Evolutionary conservation across 1,140 invertebrate species (phyloP).

Genomic region (Scylla paramamosain): DNA sequence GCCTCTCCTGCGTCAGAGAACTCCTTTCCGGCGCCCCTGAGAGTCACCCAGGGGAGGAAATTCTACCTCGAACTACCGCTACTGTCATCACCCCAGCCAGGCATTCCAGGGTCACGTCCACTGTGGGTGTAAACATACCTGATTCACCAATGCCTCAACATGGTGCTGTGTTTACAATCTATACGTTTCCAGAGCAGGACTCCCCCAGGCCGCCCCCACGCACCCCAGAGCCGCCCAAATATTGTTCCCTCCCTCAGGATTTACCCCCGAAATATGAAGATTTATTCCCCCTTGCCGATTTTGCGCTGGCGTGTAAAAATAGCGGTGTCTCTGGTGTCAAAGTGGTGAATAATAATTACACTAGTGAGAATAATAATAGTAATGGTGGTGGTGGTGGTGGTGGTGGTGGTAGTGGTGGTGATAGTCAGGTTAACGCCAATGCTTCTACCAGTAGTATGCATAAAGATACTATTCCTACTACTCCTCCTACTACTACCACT

Average conservation of each 20-base stretch:
- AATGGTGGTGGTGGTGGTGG: background rate
- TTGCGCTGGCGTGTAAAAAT: conserved; percentile 11
- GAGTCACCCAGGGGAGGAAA: background rate
- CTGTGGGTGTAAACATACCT: background rate
- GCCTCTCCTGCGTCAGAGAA: background rate
- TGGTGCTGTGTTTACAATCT: conserved; percentile 60
- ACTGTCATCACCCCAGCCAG: background rate
- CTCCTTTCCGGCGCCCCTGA: background rate
- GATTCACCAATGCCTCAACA: conserved; percentile 50
- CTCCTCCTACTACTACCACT: background rate
- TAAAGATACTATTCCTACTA: background rate
- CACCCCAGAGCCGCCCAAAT: conserved; percentile 47
- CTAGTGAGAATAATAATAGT: background rate
- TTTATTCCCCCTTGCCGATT: conserved; percentile 46
- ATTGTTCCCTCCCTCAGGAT: conserved; percentile 36
- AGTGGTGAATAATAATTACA: no score
- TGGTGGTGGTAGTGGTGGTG: background rate
- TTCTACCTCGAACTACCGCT: background rate
- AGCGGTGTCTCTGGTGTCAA: background rate
- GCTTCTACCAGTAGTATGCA: no score
- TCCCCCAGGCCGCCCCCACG: background rate
- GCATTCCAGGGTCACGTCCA: background rate
- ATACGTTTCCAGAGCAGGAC: conserved; percentile 51
- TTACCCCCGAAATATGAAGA: conserved; percentile 66
- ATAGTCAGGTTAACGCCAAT: no score